These are phyloP conservation scores for Aix galericulata DNA, from an alignment of 2,113 vertebrate species.

Conservation along the genomic window DNA sequence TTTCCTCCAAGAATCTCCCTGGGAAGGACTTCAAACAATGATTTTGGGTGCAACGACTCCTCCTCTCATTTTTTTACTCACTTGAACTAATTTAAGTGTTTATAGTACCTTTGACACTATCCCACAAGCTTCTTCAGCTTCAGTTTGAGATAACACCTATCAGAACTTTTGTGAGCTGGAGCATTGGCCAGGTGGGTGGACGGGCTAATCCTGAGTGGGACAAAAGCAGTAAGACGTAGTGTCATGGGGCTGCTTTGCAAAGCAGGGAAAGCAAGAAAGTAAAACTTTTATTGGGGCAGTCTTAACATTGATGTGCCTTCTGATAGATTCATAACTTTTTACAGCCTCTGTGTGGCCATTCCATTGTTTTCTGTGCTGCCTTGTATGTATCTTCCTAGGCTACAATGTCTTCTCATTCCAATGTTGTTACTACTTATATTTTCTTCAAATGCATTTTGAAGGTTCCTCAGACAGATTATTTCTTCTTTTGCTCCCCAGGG, in stretches of 20 bases:
- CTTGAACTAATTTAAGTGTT: not conserved
- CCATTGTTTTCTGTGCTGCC: not conserved
- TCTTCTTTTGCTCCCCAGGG: slow-evolving; percentile 73
- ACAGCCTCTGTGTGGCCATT: not conserved
- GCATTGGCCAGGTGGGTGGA: not conserved
- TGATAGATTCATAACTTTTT: not conserved
- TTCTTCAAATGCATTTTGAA: not conserved
- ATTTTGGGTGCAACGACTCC: not conserved
- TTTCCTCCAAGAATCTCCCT: not conserved
- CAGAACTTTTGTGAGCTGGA: not conserved
- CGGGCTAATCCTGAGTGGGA: not conserved
- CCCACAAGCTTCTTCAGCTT: not conserved
- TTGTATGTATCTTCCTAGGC: not conserved
- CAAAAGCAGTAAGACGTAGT: not conserved
- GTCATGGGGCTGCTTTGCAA: not conserved
- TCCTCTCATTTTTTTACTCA: not conserved
- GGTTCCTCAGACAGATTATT: not conserved
- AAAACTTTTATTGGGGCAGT: not conserved
- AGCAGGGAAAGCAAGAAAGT: not conserved
- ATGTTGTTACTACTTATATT: not conserved
- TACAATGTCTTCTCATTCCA: not conserved
- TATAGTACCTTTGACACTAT: not conserved
- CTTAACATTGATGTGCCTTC: not conserved
- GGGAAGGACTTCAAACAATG: not conserved
- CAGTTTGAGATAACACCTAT: not conserved